Evolutionary conservation across 2,888 invertebrate species (phyloP).

Genomic region (Cephus spinipes): DNA sequence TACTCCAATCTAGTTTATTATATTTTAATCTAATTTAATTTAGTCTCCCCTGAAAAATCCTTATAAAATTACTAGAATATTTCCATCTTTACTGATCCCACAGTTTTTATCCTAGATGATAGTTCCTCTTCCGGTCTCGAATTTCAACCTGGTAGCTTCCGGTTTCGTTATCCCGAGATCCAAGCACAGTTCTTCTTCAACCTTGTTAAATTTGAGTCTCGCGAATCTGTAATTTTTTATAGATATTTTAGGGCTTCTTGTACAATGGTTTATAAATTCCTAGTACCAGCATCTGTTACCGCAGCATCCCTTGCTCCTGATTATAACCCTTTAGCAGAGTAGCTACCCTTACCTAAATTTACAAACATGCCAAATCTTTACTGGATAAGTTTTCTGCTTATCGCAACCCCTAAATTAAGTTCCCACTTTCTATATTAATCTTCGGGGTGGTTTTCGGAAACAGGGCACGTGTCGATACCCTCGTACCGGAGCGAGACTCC

Average conservation of each 20-base stretch:
- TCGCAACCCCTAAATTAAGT: not conserved
- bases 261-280: not conserved
- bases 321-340: not conserved
- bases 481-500: not conserved
- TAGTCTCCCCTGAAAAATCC: not conserved
- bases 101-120: not conserved
- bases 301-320: not conserved
- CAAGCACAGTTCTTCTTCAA: not conserved
- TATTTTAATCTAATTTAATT: not conserved
- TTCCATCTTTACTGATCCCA: not conserved
- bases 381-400: not conserved
- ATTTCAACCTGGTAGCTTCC: not conserved
- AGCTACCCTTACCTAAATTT: not conserved
- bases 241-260: not conserved
- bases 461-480: not conserved
- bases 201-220: not conserved
- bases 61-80: not conserved
- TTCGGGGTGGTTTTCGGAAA: not conserved
- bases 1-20: not conserved
- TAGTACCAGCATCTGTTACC: not conserved
- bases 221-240: not conserved
- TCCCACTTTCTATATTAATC: not conserved
- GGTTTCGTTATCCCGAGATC: not conserved
- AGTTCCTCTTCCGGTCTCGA: not conserved
- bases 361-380: not conserved